These are phyloP conservation scores for Microvelia longipes DNA, from an alignment of 1,140 invertebrate species.

Conservation along the genomic window DNA sequence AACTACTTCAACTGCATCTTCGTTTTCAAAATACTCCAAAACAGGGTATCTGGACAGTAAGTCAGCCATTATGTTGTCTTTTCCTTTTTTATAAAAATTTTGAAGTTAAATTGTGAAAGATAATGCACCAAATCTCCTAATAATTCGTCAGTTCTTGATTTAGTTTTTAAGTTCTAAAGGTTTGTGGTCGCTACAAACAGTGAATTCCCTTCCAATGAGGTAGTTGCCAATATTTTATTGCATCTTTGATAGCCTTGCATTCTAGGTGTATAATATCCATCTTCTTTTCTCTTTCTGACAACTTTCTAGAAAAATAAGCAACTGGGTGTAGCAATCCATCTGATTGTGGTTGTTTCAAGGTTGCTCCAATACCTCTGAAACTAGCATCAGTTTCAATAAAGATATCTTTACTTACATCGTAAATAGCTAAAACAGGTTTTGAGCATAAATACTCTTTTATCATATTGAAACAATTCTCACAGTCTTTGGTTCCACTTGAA, in stretches of 20 bases:
- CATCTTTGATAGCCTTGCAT: slow-evolving; percentile 18
- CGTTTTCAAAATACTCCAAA: slow-evolving; percentile 6
- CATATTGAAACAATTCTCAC: slow-evolving; percentile 25
- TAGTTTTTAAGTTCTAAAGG: slow-evolving; percentile 16
- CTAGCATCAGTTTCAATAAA: slow-evolving; percentile 28
- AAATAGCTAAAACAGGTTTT: slow-evolving; percentile 26
- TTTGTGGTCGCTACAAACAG: slow-evolving; percentile 15
- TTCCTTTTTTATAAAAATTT: slow-evolving; percentile 11
- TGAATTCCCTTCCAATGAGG: slow-evolving; percentile 15
- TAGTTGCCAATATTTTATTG: slow-evolving; percentile 18
- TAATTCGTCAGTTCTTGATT: slow-evolving; percentile 15
- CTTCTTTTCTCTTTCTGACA: slow-evolving; percentile 5
- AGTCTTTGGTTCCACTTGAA: slow-evolving; percentile 26
- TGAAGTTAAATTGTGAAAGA: slow-evolving; percentile 15
- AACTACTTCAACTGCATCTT: slow-evolving; percentile 5
- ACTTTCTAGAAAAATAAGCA: slow-evolving; percentile 8
- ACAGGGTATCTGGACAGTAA: too few species aligned
- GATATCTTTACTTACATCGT: slow-evolving; percentile 11
- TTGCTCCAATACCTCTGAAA: slow-evolving; percentile 13
- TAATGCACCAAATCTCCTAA: slow-evolving; percentile 14
- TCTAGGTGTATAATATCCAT: slow-evolving; percentile 25
- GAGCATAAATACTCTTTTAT: slow-evolving; percentile 27
- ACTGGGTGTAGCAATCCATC: slow-evolving; percentile 13
- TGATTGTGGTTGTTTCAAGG: slow-evolving; percentile 1
- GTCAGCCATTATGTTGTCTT: slow-evolving; percentile 14